Base-by-base conservation (phyloP, 2,797 vertebrate species). In the Myiothlypis coronata region DNA sequence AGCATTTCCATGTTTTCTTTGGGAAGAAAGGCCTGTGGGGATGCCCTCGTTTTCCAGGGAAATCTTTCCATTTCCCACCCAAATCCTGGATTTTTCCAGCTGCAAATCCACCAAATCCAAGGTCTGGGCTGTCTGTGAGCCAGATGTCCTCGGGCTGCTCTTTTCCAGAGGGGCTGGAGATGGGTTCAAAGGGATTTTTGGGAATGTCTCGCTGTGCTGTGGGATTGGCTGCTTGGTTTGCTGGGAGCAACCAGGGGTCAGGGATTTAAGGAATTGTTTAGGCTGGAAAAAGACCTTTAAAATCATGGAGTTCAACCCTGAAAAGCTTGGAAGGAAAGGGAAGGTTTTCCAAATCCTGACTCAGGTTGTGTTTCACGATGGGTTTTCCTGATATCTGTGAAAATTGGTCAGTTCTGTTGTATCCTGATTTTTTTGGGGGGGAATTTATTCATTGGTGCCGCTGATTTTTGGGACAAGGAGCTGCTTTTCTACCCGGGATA, bases 401-500 rank as follows among this genome's bases (percentile, higher is more conserved):
- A 44, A n/a, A 68, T 68, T 1, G 12, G 4, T 35, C 39, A 1
- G 47, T 30, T 28, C 14, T 1, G 11, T 37, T 46, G 21, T 26
- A 30, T 47, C 41, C 56, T 0, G 3, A 3, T 46, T 68, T 57
- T 57, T 57, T 35, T 26, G n/a, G 24, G 26, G 1, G 11, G 6
- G 15, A 30, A 39, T 77, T 61, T 30, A 7, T 53, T 30, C 6
- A 0, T 39, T 16, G 23, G 5, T 11, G 61, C 15, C 1, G 0
- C 12, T 9, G 12, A 4, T 67, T 76, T 23, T 52, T 24, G 46
- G 83, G 53, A 68, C 4, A 13, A 52, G 53, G 60, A 70, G 53
- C 18, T 1, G 0, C 44, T 57, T 64, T 49, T 46, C 39, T 39
- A 12, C 17, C 5, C 3, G 0, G 1, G 28, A 14, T 68, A 32